Conservation (phyloP, 2,888 invertebrate genomes). For the Diplazon laetatorius region DNA sequence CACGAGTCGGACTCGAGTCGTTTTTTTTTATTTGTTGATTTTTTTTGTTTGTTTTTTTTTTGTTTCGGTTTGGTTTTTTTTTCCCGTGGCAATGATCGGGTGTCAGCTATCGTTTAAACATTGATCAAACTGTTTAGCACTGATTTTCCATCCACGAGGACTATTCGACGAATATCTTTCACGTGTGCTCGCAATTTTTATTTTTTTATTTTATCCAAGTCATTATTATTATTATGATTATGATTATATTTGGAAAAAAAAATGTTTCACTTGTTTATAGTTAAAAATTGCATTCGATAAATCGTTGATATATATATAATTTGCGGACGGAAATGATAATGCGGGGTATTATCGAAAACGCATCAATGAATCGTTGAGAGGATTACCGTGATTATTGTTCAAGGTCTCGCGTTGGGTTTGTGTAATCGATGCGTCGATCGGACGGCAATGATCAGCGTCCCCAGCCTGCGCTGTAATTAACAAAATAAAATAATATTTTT, state of each 20-base stretch:
- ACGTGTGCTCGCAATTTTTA: constrained; percentile 1
- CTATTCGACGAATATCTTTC: not conserved
- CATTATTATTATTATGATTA: too few species aligned
- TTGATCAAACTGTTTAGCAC: constrained; percentile 56
- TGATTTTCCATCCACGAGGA: not conserved
- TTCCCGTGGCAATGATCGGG: constrained; percentile 24
- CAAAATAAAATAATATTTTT: constrained; percentile 14
- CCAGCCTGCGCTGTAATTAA: constrained; percentile 71
- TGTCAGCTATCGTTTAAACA: constrained; percentile 46
- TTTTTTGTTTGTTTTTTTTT: too few species aligned
- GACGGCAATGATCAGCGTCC: constrained; percentile 67
- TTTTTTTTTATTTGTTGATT: too few species aligned
- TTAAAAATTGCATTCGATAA: too few species aligned
- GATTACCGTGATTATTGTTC: constrained; percentile 10
- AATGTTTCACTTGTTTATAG: too few species aligned
- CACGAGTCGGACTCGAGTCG: constrained; percentile 24
- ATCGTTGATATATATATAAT: too few species aligned
- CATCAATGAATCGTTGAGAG: too few species aligned
- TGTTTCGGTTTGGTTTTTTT: too few species aligned
- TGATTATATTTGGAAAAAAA: too few species aligned
- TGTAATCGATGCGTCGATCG: not conserved
- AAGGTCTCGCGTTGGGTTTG: constrained; percentile 10
- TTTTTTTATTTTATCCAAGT: constrained; percentile 5
- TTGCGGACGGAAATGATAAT: too few species aligned
- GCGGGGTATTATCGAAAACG: too few species aligned